Base-by-base conservation (phyloP, 2,888 invertebrate genomes). In the Unio pictorum region DNA sequence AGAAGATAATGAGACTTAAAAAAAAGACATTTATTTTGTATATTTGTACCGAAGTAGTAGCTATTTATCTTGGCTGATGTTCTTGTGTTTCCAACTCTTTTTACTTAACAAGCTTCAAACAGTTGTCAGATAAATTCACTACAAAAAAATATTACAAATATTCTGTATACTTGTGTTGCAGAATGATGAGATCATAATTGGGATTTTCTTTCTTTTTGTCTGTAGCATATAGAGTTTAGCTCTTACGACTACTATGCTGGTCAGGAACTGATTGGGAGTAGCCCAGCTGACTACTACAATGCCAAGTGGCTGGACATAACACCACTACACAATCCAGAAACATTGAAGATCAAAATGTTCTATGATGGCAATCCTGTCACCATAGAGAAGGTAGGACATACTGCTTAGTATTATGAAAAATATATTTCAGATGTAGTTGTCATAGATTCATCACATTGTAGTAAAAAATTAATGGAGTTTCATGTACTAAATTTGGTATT, bases 281-380 rank as follows among this genome's bases (percentile, higher is more conserved):
- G 94, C 0, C 90, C 95, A 30, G 93, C 94, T 23, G 93, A 94
- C 61, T 91, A 96, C 69, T 94, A 95, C 82, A 94, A 93, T 74
- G 95, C 95, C 1, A 94, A 94, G 85, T 96, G 97, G 95, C 91
- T 96, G 30, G 93, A 94, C 71, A 78, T 82, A 8, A 89, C 89
- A 17, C 83, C 82, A 34, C 74, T 80, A 45, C 78, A 84, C 65
- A 76, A 76, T 28, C 79, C 84, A 57, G 80, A 80, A 59, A 72
- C 79, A 20, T 28, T 56, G 20, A 71, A 66, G 20, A 68, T 63
- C 17, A 70, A 72, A 18, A 64, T 73, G 6, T 71, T 81, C 61
- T 75, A 79, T 69, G 71, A 74, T 59, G 72, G 76, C 58, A 66
- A 61, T 23, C 72, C 71, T 54, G 79, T 82, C 15, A 73, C 72